Evolutionary conservation across 2,888 invertebrate species (phyloP), one percentile per base, ranked within the genome.

Genomic region (Neoascia interrupta): DNA sequence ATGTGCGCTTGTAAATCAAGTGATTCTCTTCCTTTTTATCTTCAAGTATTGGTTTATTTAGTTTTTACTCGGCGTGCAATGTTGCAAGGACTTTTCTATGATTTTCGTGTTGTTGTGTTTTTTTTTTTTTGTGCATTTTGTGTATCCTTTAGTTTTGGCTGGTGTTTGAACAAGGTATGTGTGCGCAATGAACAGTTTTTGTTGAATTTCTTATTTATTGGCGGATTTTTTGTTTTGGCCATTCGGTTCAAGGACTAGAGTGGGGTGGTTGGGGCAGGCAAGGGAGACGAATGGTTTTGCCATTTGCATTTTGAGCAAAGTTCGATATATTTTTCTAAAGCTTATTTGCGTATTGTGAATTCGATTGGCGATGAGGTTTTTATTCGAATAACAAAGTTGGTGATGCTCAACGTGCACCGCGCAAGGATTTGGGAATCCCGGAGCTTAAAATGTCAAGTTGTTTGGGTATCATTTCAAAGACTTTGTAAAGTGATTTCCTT

Each of bases 1-100:
- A 79, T 72, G 66, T 72, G 72, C 66, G 73, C 73, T 61, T 79
- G 79, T 79, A 79, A 79, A 79, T 79, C 79, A 79, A 79, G 68
- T 79, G 66, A 68, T 61, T 61, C 66, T 39, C 31, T 41, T 18
- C 36, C 11, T 60, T 72, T 56, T 72, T 54, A 56, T 45, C 72
- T 66, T n/a, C 34, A 15, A 56, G 61, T 56, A 72, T 68, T 72
- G 79, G 79, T 79, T 79, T 79, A 79, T 79, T 79, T 72, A 72
- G 79, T 73, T 79, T 73, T 76, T 76, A 66, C 60, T 60, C 53
- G n/a, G 37, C 39, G 39, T 64, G 76, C 70, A 72, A 72, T 76
- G 70, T 70, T 70, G 64, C 70, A 70, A 76, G 64, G 70, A 76
- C 51, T 54, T 49, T 68, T 66, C 37, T 26, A 47, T 34, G 8